Evolutionary conservation across 2,888 invertebrate species (phyloP).

Genomic region (Diplazon laetatorius): DNA sequence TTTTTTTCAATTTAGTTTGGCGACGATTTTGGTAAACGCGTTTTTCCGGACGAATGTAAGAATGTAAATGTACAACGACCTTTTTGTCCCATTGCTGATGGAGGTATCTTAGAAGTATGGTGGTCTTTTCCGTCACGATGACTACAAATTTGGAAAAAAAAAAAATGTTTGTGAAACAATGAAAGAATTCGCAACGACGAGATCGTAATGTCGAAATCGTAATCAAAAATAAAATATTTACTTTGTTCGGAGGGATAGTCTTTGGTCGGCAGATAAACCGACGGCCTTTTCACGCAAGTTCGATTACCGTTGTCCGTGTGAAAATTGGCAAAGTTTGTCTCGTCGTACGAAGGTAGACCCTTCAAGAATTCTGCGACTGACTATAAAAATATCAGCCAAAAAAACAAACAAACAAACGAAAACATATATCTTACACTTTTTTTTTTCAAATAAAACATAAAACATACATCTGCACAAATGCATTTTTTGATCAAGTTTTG

Average conservation of each 20-base stretch:
- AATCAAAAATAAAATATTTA: slow-evolving; percentile 81
- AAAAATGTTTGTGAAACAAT: not conserved
- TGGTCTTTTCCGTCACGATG: slow-evolving; percentile 97
- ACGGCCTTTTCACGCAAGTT: slow-evolving; percentile 92
- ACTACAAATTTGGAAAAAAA: slow-evolving; percentile 83
- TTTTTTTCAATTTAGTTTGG: slow-evolving; percentile 30
- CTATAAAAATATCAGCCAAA: slow-evolving; percentile 82
- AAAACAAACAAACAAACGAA: not conserved
- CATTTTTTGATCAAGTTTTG: too few species aligned
- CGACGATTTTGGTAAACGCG: slow-evolving; percentile 5
- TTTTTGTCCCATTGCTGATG: slow-evolving; percentile 98
- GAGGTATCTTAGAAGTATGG: slow-evolving; percentile 95
- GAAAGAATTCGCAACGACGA: not conserved
- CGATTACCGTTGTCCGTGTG: slow-evolving; percentile 93
- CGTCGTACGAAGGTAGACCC: slow-evolving; percentile 95
- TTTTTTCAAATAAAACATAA: not conserved
- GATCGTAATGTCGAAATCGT: slow-evolving; percentile 1
- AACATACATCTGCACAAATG: too few species aligned
- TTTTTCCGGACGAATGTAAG: too few species aligned
- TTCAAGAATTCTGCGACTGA: slow-evolving; percentile 95
- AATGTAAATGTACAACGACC: slow-evolving; percentile 81
- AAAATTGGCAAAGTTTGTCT: slow-evolving; percentile 95
- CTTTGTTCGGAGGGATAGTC: slow-evolving; percentile 97
- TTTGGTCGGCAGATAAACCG: slow-evolving; percentile 96
- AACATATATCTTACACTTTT: not conserved